phyloP scores from a whole-genome alignment of 2,797 vertebrate species.

The Lacerta viridis region DNA sequence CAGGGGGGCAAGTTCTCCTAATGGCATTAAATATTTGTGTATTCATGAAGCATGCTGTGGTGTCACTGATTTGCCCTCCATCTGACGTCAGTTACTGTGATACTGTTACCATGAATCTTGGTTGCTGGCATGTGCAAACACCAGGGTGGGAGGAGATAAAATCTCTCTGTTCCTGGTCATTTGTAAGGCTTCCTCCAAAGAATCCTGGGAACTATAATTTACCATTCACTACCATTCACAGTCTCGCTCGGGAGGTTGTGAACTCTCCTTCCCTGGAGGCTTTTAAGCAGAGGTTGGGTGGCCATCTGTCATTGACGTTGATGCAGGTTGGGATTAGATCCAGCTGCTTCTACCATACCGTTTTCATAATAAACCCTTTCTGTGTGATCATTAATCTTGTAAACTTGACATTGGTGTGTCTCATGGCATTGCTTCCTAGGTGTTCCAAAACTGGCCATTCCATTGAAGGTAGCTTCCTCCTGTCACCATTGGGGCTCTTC shows the following conservation, averaged over 20 bases:
- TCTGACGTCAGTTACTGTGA: background rate
- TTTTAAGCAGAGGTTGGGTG: too few species aligned
- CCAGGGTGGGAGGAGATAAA: background rate
- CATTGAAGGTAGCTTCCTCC: background rate
- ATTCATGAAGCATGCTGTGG: background rate
- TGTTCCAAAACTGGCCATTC: background rate
- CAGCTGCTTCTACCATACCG: background rate
- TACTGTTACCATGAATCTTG: background rate
- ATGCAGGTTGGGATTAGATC: background rate
- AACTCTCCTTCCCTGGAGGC: too few species aligned
- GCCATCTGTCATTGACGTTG: too few species aligned
- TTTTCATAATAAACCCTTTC: background rate
- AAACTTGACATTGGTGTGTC: background rate
- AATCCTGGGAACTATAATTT: too few species aligned
- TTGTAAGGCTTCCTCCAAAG: too few species aligned
- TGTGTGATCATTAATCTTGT: background rate
- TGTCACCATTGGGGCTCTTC: too few species aligned
- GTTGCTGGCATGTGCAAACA: background rate
- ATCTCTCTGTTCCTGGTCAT: background rate
- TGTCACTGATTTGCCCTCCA: background rate
- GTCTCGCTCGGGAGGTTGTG: too few species aligned
- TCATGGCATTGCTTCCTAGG: background rate
- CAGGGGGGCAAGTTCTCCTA: background rate
- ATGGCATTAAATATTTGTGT: background rate
- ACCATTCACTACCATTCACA: too few species aligned